phyloP scores from a whole-genome alignment of 2,113 vertebrate species.

The Hepsetus odoe region DNA sequence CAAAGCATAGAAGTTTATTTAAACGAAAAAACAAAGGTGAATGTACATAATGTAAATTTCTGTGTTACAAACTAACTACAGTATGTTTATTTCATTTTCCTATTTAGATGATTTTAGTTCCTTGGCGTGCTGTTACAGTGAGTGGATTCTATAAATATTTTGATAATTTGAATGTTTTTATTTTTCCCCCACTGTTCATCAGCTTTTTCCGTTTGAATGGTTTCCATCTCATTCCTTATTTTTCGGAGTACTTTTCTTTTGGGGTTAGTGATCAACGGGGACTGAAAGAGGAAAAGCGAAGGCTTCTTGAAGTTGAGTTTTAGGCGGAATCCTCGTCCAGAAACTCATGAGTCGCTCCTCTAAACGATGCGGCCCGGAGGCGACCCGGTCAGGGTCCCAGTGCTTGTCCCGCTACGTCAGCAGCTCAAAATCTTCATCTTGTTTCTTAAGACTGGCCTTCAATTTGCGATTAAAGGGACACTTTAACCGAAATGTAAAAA shows the following conservation, averaged over 20 bases:
- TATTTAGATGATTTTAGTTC: slow-evolving; percentile 66
- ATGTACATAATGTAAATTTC: slow-evolving; percentile 79
- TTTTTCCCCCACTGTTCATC: slow-evolving; percentile 53
- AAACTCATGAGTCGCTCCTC: too few relatives aligned
- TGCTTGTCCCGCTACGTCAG: too few relatives aligned
- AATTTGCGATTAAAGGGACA: too few relatives aligned
- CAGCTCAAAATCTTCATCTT: too few relatives aligned
- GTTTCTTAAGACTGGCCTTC: too few relatives aligned
- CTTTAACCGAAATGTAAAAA: too few relatives aligned
- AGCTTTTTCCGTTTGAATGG: slow-evolving; percentile 30
- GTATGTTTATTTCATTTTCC: slow-evolving; percentile 72
- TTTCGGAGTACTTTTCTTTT: too few relatives aligned
- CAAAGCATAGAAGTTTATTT: slow-evolving; percentile 61
- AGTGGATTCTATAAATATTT: slow-evolving; percentile 69
- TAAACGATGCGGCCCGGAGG: too few relatives aligned
- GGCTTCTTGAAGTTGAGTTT: background rate
- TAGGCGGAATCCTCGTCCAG: too few relatives aligned
- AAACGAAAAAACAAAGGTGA: slow-evolving; percentile 50
- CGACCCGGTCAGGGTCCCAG: too few relatives aligned
- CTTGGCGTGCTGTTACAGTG: slow-evolving; percentile 64
- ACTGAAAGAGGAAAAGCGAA: slow-evolving; percentile 6
- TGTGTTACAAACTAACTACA: slow-evolving; percentile 61
- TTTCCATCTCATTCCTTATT: slow-evolving; percentile 49
- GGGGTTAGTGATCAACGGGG: slow-evolving; percentile 33
- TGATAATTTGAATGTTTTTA: slow-evolving; percentile 55